A percentile compares a stretch with the other conserved stretches of the same genome.
These are phyloP conservation scores for Rousettus leschenaultii DNA, from an alignment of 2,113 vertebrate genomes.

Conservation along the genomic window DNA sequence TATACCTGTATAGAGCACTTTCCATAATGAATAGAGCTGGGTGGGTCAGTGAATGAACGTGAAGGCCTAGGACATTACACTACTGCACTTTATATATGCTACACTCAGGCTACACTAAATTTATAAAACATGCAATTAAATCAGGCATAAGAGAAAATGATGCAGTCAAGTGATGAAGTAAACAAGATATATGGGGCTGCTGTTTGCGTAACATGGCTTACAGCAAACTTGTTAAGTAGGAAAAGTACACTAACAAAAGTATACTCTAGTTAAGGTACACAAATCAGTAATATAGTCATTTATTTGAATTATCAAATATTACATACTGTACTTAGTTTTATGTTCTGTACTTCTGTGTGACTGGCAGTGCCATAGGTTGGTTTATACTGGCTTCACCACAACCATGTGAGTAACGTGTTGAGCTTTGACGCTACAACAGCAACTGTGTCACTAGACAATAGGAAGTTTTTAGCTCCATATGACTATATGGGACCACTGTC, in stretches of 20 bases:
- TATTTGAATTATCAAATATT: too few relatives aligned
- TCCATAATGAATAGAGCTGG: background rate
- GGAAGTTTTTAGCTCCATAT: background rate
- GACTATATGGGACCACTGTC: background rate
- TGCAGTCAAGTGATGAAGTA: background rate
- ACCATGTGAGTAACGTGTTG: background rate
- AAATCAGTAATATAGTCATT: too few relatives aligned
- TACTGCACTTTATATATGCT: background rate
- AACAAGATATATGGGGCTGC: background rate
- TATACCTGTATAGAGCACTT: background rate
- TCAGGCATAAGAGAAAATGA: background rate
- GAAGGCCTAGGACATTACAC: background rate
- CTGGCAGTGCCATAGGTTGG: background rate
- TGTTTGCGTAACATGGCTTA: background rate
- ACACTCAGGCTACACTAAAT: background rate
- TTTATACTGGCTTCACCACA: background rate
- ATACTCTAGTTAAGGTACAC: background rate
- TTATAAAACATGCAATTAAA: background rate
- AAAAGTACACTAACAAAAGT: background rate
- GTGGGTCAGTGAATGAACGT: background rate
- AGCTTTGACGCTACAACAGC: background rate
- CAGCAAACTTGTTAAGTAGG: background rate
- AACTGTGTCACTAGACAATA: background rate
- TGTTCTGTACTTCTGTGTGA: too few relatives aligned
- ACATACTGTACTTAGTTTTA: too few relatives aligned